Conservation (phyloP, 1,140 invertebrate species). For the Aleiodes sp. region DNA sequence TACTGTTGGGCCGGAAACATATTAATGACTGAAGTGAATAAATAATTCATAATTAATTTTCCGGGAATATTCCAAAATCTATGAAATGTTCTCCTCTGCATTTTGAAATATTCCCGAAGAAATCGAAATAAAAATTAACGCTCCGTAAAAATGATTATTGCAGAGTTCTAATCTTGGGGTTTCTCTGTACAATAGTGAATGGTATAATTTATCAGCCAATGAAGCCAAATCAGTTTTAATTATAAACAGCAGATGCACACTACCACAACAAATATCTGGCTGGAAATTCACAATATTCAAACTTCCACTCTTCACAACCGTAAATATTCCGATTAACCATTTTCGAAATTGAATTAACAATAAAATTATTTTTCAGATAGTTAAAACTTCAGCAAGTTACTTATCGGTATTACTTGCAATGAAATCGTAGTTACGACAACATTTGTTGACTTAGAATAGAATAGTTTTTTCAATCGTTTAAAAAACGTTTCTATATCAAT, state of each 20-base stretch:
- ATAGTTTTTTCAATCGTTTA: too few species aligned
- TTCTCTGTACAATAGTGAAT: constrained; percentile 43
- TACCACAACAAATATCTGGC: constrained; percentile 42
- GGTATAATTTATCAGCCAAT: constrained; percentile 40
- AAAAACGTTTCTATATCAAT: too few species aligned
- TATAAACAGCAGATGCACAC: constrained; percentile 43
- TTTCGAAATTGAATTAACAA: neutral
- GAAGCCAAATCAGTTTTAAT: constrained; percentile 37
- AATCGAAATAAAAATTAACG: too few species aligned
- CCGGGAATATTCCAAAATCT: neutral
- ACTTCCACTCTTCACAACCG: constrained; percentile 37
- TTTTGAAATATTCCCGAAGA: too few species aligned
- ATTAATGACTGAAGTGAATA: constrained; percentile 16
- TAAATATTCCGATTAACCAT: constrained; percentile 15
- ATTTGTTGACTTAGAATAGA: too few species aligned
- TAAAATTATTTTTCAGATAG: neutral
- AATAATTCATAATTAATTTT: neutral
- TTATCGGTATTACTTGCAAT: neutral
- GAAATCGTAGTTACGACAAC: too few species aligned
- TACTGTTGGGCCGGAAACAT: constrained; percentile 25
- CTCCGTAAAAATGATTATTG: too few species aligned
- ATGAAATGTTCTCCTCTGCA: too few species aligned
- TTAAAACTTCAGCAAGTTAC: neutral
- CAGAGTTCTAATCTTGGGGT: constrained; percentile 27
- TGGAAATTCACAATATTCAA: constrained; percentile 45